Percentiles rank a stretch among this genome's conserved stretches.
phyloP scores from a whole-genome alignment of 2,888 invertebrate species.

The Caenorhabditis auriculariae region DNA sequence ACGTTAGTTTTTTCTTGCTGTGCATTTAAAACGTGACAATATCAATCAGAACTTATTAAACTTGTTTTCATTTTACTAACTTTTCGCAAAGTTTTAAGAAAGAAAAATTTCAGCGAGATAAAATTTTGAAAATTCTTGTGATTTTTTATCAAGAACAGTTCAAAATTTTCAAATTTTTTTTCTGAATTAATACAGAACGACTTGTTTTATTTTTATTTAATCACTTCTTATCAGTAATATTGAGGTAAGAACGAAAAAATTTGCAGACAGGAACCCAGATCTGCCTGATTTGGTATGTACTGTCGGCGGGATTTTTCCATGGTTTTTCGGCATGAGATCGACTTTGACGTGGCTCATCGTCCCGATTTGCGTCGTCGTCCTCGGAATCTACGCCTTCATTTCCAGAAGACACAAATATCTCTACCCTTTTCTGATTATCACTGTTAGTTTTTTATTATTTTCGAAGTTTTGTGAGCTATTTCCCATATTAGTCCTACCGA shows the following conservation, averaged over 20 bases:
- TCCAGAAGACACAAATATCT: constrained; percentile 55
- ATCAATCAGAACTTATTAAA: too few relatives aligned
- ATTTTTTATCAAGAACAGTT: neutral
- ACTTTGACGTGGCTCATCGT: constrained; percentile 43
- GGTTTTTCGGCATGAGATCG: constrained; percentile 48
- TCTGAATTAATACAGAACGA: neutral
- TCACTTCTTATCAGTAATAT: neutral
- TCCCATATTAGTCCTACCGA: too few relatives aligned
- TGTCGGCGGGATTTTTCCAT: constrained; percentile 34
- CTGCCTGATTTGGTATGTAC: constrained; percentile 52
- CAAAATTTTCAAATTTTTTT: neutral
- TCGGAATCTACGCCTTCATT: constrained; percentile 48
- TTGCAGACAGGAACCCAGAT: constrained; percentile 55
- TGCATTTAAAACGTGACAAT: too few relatives aligned
- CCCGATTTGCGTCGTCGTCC: constrained; percentile 48
- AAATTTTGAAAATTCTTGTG: neutral
- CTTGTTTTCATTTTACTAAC: too few relatives aligned
- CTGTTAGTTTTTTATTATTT: constrained; percentile 28
- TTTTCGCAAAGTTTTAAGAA: too few relatives aligned
- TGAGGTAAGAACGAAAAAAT: neutral
- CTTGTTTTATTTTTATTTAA: neutral
- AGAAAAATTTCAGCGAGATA: too few relatives aligned
- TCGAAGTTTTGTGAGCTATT: neutral
- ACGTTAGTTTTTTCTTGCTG: too few relatives aligned
- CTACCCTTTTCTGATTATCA: constrained; percentile 58